Evolutionary conservation across 2,797 vertebrate species (phyloP).

Genomic region (Pantherophis vulpinus): DNA sequence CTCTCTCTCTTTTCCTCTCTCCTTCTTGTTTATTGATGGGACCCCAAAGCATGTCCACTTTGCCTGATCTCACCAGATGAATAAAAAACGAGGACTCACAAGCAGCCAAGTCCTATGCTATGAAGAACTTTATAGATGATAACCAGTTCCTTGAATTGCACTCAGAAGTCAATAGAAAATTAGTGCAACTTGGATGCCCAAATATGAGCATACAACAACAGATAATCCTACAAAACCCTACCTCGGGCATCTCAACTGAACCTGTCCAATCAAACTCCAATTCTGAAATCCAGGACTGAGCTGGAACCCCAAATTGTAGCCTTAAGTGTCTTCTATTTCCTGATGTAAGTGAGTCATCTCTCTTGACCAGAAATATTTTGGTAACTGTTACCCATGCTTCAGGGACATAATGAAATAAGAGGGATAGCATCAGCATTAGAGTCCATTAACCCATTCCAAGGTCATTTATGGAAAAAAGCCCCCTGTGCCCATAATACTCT

Average conservation of each 20-base stretch:
- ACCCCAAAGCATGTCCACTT: not conserved
- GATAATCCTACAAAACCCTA: not conserved
- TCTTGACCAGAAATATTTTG: not conserved
- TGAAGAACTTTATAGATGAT: not conserved
- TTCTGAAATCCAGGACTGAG: not conserved
- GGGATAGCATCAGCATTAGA: not conserved
- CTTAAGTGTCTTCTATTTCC: not conserved
- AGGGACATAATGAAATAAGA: not conserved
- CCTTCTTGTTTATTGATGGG: not conserved
- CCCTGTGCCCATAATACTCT: not conserved
- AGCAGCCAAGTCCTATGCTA: not conserved
- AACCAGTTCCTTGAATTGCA: not conserved
- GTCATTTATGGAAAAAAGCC: not conserved
- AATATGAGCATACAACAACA: not conserved
- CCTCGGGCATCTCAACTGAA: not conserved
- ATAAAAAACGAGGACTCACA: not conserved
- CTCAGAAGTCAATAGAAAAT: not conserved
- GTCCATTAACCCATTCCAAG: not conserved
- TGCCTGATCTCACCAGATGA: not conserved
- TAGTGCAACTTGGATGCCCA: not conserved
- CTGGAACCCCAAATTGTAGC: not conserved
- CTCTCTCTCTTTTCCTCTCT: not conserved
- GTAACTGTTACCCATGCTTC: not conserved
- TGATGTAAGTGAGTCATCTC: not conserved
- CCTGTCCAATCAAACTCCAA: not conserved